A percentile compares a stretch with the other conserved stretches of the same genome.
These are phyloP conservation scores for Melikaiella ostensackeni DNA, from an alignment of 2,888 invertebrate species.

Conservation along the genomic window DNA sequence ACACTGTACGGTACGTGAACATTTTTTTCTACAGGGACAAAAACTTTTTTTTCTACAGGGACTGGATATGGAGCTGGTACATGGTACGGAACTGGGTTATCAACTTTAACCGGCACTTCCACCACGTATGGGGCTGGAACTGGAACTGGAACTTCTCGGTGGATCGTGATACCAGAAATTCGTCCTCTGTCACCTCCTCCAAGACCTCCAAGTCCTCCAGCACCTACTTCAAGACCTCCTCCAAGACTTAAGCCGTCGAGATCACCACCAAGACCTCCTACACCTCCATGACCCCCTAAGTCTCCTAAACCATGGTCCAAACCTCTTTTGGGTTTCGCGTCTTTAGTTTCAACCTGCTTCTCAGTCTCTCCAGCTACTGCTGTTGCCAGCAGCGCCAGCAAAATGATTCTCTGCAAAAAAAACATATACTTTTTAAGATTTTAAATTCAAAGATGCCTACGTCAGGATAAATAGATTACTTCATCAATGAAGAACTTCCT, in stretches of 20 bases:
- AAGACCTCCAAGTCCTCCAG: conserved; percentile 49
- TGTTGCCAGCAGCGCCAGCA: conserved; percentile 62
- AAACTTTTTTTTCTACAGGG: conserved; percentile 65
- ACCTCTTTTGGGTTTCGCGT: conserved; percentile 70
- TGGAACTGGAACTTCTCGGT: conserved; percentile 68
- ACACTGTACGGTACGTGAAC: conserved; percentile 64
- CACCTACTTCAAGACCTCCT: conserved; percentile 44
- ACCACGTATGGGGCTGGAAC: conserved; percentile 71
- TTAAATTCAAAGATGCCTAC: not conserved
- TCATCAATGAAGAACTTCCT: too few species aligned
- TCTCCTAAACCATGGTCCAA: conserved; percentile 66
- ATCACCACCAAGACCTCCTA: conserved; percentile 35
- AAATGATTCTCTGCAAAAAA: conserved; percentile 61
- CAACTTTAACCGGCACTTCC: conserved; percentile 69
- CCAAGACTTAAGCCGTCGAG: conserved; percentile 45
- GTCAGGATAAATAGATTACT: too few species aligned
- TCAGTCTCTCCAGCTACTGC: conserved; percentile 56
- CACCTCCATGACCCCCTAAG: conserved; percentile 44
- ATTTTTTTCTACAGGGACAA: conserved; percentile 66
- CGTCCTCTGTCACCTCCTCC: conserved; percentile 63
- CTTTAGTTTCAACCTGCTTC: conserved; percentile 54
- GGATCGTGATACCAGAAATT: conserved; percentile 70
- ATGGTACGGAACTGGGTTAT: conserved; percentile 66
- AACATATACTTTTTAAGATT: not conserved
- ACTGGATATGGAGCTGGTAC: conserved; percentile 64